Percentiles rank a stretch among this genome's conserved stretches.
Evolutionary conservation across 1,140 invertebrate species (phyloP).

Genomic region (Drosophila bifasciata): DNA sequence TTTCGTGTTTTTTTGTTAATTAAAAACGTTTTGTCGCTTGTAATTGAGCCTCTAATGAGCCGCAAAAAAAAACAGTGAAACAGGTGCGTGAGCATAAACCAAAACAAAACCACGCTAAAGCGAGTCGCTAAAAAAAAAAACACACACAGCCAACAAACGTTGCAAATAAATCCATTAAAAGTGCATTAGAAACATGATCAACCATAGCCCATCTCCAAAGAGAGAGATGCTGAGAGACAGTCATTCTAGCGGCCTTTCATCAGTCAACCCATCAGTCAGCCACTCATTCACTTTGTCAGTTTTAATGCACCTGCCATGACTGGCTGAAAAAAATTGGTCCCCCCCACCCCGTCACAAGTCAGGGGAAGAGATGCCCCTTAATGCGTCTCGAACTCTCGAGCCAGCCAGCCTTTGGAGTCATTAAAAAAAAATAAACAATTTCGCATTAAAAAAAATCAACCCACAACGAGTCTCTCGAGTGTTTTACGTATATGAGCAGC

Average conservation of each 20-base stretch:
- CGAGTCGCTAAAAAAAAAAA: constrained; percentile 7
- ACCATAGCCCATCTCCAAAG: constrained; percentile 16
- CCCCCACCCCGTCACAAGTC: constrained; percentile 2
- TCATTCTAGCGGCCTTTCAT: constrained; percentile 53
- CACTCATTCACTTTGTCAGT: constrained; percentile 33
- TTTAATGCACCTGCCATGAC: constrained; percentile 74
- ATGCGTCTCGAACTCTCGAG: constrained; percentile 18
- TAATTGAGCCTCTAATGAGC: constrained; percentile 71
- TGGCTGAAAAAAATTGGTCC: constrained; percentile 48
- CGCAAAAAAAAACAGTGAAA: constrained; percentile 56
- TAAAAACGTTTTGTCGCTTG: constrained; percentile 73
- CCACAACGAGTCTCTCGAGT: constrained; percentile 39
- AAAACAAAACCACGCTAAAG: constrained; percentile 20
- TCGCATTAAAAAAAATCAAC: constrained; percentile 45
- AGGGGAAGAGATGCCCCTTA: constrained; percentile 46
- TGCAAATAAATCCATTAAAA: constrained; percentile 65
- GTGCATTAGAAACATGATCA: constrained; percentile 61
- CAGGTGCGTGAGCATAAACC: constrained; percentile 66
- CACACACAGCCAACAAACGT: constrained; percentile 11
- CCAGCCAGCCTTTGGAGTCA: constrained; percentile 29
- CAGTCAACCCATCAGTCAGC: constrained; percentile 23
- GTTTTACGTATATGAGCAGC: constrained; percentile 52
- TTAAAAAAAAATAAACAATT: constrained; percentile 36
- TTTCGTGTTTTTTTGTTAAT: constrained; percentile 49
- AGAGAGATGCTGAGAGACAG: constrained; percentile 1